These are phyloP conservation scores for Philhelius pedissequus DNA, from an alignment of 2,888 invertebrate species.

Conservation along the genomic window DNA sequence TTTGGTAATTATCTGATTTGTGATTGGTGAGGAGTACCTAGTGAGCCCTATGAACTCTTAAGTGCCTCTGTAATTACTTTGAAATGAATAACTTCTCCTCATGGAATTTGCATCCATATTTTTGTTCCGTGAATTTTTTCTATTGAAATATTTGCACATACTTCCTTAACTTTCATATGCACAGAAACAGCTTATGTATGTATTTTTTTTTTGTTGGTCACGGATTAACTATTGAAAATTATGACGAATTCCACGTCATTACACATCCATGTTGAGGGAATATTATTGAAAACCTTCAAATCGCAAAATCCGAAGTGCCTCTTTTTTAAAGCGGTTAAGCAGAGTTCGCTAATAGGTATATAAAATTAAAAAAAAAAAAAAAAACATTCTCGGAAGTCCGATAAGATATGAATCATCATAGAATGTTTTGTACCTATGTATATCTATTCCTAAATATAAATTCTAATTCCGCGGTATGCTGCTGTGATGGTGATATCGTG, in stretches of 20 bases:
- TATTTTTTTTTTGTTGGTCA: not conserved
- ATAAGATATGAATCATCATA: slow-evolving; percentile 45
- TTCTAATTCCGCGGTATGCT: slow-evolving; percentile 24
- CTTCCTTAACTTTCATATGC: not conserved
- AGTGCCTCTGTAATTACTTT: not conserved
- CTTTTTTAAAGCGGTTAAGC: not conserved
- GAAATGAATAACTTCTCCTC: not conserved
- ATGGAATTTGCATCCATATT: not conserved
- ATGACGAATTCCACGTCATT: not conserved
- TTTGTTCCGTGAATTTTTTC: not conserved
- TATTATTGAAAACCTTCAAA: not conserved
- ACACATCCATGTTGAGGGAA: not conserved
- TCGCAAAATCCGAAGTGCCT: not conserved
- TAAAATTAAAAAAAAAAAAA: not conserved
- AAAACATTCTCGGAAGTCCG: slow-evolving; percentile 12
- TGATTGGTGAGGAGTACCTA: not conserved
- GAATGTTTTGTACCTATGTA: not conserved
- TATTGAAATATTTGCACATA: not conserved
- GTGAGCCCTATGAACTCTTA: not conserved
- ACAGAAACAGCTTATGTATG: not conserved
- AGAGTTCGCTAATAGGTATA: too few relatives aligned
- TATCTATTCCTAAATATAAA: slow-evolving; percentile 47
- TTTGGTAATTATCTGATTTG: slow-evolving; percentile 10
- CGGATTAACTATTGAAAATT: not conserved
- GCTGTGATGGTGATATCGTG: slow-evolving; percentile 48